Percentiles rank a stretch among this genome's conserved stretches.
Conservation (phyloP, 2,888 invertebrate genomes). For the Napeogenes inachia region DNA sequence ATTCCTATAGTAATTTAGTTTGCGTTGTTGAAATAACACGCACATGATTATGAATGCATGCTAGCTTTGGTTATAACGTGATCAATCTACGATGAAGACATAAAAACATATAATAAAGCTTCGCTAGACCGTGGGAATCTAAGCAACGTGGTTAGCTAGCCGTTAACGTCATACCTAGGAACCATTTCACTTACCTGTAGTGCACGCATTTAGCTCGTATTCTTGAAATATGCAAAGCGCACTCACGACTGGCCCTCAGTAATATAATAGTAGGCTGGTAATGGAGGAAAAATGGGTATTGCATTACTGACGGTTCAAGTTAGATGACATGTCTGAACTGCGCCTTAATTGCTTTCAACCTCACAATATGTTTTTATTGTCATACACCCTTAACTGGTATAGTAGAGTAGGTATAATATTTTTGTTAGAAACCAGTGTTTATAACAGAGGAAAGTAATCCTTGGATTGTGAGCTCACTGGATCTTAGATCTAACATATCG, state of each 20-base stretch:
- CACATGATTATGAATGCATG: not conserved
- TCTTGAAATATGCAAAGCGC: slow-evolving; percentile 73
- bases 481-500: too few species aligned
- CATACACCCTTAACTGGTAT: too few species aligned
- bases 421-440: too few species aligned
- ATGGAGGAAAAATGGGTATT: slow-evolving; percentile 4
- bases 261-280: slow-evolving; percentile 5
- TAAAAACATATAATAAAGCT: slow-evolving; percentile 11
- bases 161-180: slow-evolving; percentile 61
- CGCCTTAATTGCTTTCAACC: too few species aligned
- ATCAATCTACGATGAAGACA: slow-evolving; percentile 1
- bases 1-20: not conserved
- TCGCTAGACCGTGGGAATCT: slow-evolving; percentile 51
- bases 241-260: slow-evolving; percentile 56
- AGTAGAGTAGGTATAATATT: too few species aligned
- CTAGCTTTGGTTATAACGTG: not conserved
- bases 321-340: not conserved
- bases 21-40: too few species aligned
- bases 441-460: too few species aligned
- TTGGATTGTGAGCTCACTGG: too few species aligned
- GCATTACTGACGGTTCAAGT: not conserved
- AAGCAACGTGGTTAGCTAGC: slow-evolving; percentile 41
- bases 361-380: too few species aligned
- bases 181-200: slow-evolving; percentile 66
- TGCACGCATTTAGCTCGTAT: slow-evolving; percentile 65